phyloP scores from a whole-genome alignment of 2,797 vertebrate species.

The Enteromius mattozi region DNA sequence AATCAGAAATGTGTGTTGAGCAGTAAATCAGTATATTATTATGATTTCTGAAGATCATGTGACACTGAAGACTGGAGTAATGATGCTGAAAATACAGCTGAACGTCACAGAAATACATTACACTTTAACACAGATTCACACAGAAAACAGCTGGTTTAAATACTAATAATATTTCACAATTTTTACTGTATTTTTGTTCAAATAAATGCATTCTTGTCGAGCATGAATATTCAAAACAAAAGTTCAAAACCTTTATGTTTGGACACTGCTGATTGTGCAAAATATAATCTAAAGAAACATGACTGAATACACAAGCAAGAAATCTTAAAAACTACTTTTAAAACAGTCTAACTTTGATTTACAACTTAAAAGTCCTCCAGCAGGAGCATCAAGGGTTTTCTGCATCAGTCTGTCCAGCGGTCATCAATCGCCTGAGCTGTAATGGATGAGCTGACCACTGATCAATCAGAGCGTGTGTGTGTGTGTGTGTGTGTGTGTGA shows the following conservation, averaged over 20 bases:
- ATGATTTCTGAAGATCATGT: too few species aligned
- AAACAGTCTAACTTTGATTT: too few species aligned
- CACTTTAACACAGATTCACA: background rate
- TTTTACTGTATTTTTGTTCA: background rate
- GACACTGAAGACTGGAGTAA: too few species aligned
- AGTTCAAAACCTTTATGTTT: background rate
- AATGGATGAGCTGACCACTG: background rate
- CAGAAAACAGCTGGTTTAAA: rapidly evolving
- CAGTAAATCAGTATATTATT: too few species aligned
- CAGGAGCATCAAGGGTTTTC: background rate
- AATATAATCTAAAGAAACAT: too few species aligned
- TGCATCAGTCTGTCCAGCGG: background rate
- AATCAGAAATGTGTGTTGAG: too few species aligned
- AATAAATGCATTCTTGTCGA: background rate
- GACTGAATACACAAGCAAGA: too few species aligned
- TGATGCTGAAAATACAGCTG: too few species aligned
- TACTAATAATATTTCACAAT: background rate
- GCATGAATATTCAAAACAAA: too few species aligned
- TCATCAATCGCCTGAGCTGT: conserved; percentile 4
- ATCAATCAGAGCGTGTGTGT: background rate
- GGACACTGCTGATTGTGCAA: background rate
- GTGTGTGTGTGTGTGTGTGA: background rate
- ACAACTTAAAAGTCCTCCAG: background rate
- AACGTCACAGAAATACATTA: too few species aligned
- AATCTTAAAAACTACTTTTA: too few species aligned